Evolutionary conservation across 2,113 vertebrate genomes (phyloP), one percentile per base, ranked within the genome.

Genomic region (Muntiacus reevesi): DNA sequence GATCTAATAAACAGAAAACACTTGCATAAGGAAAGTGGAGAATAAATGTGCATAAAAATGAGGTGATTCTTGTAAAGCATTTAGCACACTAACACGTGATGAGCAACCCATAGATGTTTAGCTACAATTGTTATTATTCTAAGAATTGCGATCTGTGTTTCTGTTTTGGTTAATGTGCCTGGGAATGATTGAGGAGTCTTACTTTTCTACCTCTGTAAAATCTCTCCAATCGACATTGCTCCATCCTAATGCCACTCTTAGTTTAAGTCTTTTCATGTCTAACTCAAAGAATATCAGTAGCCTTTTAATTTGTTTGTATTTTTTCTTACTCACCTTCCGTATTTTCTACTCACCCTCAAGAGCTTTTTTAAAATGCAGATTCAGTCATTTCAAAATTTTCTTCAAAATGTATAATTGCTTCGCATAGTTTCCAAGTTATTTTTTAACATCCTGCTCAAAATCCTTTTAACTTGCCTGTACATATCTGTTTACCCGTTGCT

Each of bases 161-260:
- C 10, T 87, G 10, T 92, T 93, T 93, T 97, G 64, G 64, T 89
- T 81, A 96, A 74, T 28, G 52, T 95, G 40, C 13, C 78, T 87
- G 40, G 62, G 91, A 76, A n/a, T 47, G 2, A 78, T 95, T 45
- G 67, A 93, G 15, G 83, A 87, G 17, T 23, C 21, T 36, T 92
- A 84, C 30, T 89, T 52, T 83, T 94, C 28, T 57, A 2, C 16
- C 7, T 60, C 7, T 5, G 36, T 84, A 76, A 94, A 94, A 76
- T 59, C 12, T 79, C 14, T 92, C 16, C 13, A 45, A 7, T 81
- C 5, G 5, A 4, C 71, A 87, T 91, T 71, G 88, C 2, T 57
- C 23, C 16, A 60, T 45, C 33, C n/a, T 55, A 4, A 9, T 91
- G 59, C 28, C 19, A 33, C 9, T n/a, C 54, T 76, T 86, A 43